A percentile compares a stretch with the other conserved stretches of the same genome.
Conservation (phyloP, 1,140 invertebrate genomes). For the Fopius arisanus region DNA sequence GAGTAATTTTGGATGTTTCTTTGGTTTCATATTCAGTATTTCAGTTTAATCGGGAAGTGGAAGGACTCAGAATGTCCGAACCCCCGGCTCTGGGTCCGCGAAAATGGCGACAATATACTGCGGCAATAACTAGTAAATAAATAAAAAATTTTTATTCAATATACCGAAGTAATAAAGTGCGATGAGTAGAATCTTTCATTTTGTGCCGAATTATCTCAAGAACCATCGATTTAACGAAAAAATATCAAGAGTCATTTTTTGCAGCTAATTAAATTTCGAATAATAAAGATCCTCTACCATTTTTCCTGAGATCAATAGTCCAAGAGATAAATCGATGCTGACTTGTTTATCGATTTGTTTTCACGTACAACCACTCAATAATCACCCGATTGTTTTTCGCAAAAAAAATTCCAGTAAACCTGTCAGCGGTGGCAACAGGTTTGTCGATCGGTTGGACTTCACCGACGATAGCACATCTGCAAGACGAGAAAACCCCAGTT, state of each 20-base stretch:
- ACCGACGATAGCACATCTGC: constrained; percentile 60
- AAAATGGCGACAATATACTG: constrained; percentile 44
- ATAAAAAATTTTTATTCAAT: background rate
- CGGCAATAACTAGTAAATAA: constrained; percentile 43
- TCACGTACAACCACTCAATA: background rate
- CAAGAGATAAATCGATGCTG: too few species aligned
- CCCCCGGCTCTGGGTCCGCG: constrained; percentile 32
- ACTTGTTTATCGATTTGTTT: too few species aligned
- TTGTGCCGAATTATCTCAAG: too few species aligned
- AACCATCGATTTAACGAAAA: too few species aligned
- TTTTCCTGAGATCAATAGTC: too few species aligned
- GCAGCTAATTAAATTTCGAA: too few species aligned
- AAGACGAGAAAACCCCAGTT: constrained; percentile 54
- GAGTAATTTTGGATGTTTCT: background rate
- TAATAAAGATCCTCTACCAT: too few species aligned
- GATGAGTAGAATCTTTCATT: too few species aligned
- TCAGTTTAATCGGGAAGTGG: background rate
- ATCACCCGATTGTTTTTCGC: background rate
- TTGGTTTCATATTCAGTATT: background rate
- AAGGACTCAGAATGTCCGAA: background rate
- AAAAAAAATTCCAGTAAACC: constrained; percentile 60
- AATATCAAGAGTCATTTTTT: too few species aligned
- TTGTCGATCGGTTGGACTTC: constrained; percentile 66
- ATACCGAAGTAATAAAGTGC: too few species aligned
- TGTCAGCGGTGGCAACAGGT: constrained; percentile 62